Evolutionary conservation across 2,797 vertebrate species (phyloP), one percentile per base, ranked within the genome.

Genomic region (Phoxinus dragarum): DNA sequence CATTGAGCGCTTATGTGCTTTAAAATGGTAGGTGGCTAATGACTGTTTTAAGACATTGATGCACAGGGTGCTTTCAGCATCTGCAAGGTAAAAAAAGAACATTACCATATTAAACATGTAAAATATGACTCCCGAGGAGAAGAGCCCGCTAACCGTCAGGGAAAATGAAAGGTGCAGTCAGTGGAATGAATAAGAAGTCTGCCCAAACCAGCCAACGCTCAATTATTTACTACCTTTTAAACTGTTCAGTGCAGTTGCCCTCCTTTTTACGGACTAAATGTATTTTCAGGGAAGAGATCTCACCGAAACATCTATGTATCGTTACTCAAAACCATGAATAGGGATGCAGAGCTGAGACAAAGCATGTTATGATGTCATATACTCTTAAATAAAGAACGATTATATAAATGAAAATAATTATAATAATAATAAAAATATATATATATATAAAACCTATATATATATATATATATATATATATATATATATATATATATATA

Each of bases 71-170:
- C 88, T 82, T 90, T 84, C 89, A 89, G 84, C 88, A 80, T 88
- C 89, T 76, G 86, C 90, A 89, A 88, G 87, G 61, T 90, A 88
- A 91, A 89, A 86, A 89, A 86, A 91, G 86, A 91, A 90, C 92
- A 92, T 92, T 91, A 91, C 89, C 92, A 91, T 92, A 93, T 92
- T 91, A 91, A 90, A 94, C 93, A 89, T 93, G 92, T 94, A 92
- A 94, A 92, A 93, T 90, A 94, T 94, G 91, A 93, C 89, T 87
- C 52, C 84, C 80, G 84, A 86, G 90, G 87, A 91, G 90, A 56
- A 44, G 81, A 52, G 92, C 91, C 90, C 87, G 52, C 74, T 59
- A 77, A 59, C 85, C 80, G 82, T 72, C 68, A 89, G 67, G 67
- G 87, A 82, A 86, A 90, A 83, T 84, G 76, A 85, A 42, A 86